Percentiles rank a stretch among this genome's conserved stretches.
Evolutionary conservation across 2,888 invertebrate species (phyloP).

Genomic region (Rotaria sp.): DNA sequence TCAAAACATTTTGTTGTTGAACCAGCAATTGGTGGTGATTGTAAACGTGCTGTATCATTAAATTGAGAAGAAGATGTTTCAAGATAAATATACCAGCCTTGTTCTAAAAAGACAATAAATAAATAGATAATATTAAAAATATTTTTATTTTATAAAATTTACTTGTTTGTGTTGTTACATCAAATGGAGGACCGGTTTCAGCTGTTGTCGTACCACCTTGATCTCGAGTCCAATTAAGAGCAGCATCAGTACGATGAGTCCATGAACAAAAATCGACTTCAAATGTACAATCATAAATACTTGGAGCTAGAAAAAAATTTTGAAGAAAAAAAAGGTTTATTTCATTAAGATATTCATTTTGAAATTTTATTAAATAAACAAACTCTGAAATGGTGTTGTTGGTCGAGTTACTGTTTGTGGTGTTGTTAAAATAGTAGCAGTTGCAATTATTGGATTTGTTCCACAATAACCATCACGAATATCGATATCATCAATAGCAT

Average conservation of each 20-base stretch:
- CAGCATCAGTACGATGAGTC: conserved; percentile 45
- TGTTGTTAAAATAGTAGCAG: neutral
- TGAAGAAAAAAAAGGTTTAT: conserved; percentile 34
- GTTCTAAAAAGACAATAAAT: conserved; percentile 41
- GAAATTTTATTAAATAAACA: neutral
- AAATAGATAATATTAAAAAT: neutral
- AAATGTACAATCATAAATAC: conserved; percentile 48
- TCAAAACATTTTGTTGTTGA: conserved; percentile 33
- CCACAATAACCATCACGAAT: conserved; percentile 30
- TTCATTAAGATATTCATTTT: no score
- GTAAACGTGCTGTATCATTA: conserved; percentile 39
- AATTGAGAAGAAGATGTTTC: conserved; percentile 42
- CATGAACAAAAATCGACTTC: conserved; percentile 48
- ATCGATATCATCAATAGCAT: conserved; percentile 23
- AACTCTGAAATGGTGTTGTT: conserved; percentile 4
- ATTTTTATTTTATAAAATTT: conserved; percentile 26
- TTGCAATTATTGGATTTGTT: neutral
- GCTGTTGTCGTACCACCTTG: conserved; percentile 46
- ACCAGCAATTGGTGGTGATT: conserved; percentile 24
- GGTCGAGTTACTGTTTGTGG: conserved; percentile 11
- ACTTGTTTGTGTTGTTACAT: conserved; percentile 48
- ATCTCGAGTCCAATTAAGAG: conserved; percentile 45
- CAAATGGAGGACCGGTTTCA: conserved; percentile 46
- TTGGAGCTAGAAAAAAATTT: conserved; percentile 41
- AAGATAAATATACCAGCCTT: conserved; percentile 49